These are phyloP conservation scores for Meandrina meandrites DNA, from an alignment of 92 coral and sea anemone genomes.

Conservation along the genomic window DNA sequence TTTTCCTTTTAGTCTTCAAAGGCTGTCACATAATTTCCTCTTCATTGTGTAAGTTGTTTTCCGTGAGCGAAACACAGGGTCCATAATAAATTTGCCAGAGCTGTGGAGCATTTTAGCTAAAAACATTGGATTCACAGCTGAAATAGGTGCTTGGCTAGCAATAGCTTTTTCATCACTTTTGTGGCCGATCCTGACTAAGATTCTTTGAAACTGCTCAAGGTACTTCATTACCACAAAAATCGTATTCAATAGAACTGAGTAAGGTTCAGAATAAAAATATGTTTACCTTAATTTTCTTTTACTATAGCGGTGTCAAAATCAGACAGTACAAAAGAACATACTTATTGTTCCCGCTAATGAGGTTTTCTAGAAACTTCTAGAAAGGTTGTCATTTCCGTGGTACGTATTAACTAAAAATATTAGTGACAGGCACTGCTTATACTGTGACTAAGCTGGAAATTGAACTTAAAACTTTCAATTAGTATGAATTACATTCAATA, in stretches of 20 bases:
- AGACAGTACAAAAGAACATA: not conserved
- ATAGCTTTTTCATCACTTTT: not conserved
- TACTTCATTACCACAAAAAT: not conserved
- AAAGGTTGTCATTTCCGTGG: not conserved
- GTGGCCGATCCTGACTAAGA: not conserved
- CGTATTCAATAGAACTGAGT: not conserved
- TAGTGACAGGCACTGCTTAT: not conserved
- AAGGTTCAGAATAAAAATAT: not conserved
- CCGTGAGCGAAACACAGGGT: not conserved
- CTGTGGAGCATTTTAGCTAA: not conserved
- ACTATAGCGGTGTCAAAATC: not conserved
- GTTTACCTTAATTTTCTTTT: not conserved
- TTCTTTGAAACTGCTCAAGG: not conserved
- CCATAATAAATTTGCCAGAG: not conserved
- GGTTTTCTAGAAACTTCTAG: not conserved
- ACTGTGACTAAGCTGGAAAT: not conserved
- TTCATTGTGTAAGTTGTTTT: not conserved
- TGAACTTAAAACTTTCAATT: conserved; percentile 6
- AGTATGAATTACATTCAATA: not conserved
- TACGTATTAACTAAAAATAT: not conserved
- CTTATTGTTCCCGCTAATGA: conserved; percentile 4
- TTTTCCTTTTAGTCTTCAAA: not conserved
- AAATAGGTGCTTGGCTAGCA: not conserved
- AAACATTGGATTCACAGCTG: not conserved
- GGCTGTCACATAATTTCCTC: conserved; percentile 8